These are phyloP conservation scores for Sipha maydis DNA, from an alignment of 2,888 invertebrate species.

Conservation along the genomic window DNA sequence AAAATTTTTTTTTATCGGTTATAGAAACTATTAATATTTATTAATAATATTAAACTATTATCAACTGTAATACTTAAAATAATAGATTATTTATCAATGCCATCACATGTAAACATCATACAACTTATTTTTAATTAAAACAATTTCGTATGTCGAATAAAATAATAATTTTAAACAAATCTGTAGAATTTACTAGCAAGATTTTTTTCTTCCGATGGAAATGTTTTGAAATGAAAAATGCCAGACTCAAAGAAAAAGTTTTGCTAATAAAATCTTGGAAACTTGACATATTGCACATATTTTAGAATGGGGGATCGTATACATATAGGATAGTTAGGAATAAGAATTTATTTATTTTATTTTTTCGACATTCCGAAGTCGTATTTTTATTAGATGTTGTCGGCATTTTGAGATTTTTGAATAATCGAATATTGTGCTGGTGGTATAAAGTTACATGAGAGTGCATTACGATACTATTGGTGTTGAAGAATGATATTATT, in stretches of 20 bases:
- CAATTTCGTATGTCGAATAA: neutral
- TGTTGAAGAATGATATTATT: neutral
- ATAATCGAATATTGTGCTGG: constrained; percentile 2
- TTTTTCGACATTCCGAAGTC: neutral
- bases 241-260: neutral
- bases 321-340: neutral
- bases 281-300: constrained; percentile 17
- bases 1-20: no score
- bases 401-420: constrained; percentile 13
- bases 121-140: no score
- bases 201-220: constrained; percentile 1
- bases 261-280: constrained; percentile 15
- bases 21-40: no score
- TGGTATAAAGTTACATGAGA: neutral
- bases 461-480: neutral
- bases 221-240: constrained; percentile 29
- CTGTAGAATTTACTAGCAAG: neutral
- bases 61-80: no score
- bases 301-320: neutral
- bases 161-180: neutral
- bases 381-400: constrained; percentile 37
- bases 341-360: constrained; percentile 14
- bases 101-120: no score
- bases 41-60: no score
- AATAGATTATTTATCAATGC: no score